Evolutionary conservation across 2,888 invertebrate genomes (phyloP).

Genomic region (Frankliniella intonsa): DNA sequence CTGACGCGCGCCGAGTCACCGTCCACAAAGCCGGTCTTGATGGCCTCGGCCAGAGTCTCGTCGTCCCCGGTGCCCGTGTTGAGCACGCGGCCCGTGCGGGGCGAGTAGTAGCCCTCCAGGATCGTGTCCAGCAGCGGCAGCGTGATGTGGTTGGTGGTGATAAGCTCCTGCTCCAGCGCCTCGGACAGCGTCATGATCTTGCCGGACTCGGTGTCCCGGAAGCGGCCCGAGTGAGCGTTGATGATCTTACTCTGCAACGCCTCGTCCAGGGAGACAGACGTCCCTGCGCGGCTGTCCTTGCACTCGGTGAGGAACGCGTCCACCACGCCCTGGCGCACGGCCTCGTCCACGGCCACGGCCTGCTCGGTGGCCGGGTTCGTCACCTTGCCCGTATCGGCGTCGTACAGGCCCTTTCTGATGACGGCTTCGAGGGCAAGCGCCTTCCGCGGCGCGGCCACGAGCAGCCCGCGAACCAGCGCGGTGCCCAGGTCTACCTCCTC

Average conservation of each 20-base stretch:
- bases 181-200: constrained; percentile 54
- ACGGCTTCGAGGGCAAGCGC: constrained; percentile 75
- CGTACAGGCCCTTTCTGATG: constrained; percentile 65
- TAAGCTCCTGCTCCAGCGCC: constrained; percentile 63
- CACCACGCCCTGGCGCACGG: constrained; percentile 71
- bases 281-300: constrained; percentile 68
- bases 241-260: constrained; percentile 67
- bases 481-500: constrained; percentile 63
- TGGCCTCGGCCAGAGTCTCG: constrained; percentile 70
- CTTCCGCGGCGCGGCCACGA: constrained; percentile 62
- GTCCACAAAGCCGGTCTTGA: constrained; percentile 67
- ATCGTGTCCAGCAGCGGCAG: constrained; percentile 70
- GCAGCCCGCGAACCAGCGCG: constrained; percentile 65
- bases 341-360: constrained; percentile 67
- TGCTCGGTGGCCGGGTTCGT: constrained; percentile 68
- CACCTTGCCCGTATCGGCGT: constrained; percentile 64
- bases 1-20: constrained; percentile 66
- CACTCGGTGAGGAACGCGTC: constrained; percentile 77
- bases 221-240: constrained; percentile 63
- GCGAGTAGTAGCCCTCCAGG: constrained; percentile 70
- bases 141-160: constrained; percentile 65
- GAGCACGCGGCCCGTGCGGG: constrained; percentile 67
- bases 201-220: constrained; percentile 67
- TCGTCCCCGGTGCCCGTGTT: constrained; percentile 71
- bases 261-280: constrained; percentile 67